Conservation (phyloP, 1,140 invertebrate species). For the Papilio aristodemus region DNA sequence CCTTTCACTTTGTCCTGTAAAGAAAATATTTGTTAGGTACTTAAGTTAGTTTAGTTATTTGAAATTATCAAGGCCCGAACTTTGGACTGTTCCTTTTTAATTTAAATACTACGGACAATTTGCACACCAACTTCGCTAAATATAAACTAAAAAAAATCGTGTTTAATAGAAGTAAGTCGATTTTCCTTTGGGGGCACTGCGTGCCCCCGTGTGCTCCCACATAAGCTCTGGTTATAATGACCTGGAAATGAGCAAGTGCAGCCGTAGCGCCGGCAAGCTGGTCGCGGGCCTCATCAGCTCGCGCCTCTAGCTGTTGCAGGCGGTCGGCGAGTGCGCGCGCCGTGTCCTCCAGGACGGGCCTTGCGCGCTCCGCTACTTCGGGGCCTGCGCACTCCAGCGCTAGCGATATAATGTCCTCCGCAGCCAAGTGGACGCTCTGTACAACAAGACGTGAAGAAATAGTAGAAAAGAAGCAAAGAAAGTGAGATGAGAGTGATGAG, state of each 20-base stretch:
- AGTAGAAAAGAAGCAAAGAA: background rate
- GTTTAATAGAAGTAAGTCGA: too few relatives aligned
- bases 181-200: too few relatives aligned
- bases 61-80: too few relatives aligned
- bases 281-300: constrained; percentile 89
- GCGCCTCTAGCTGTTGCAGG: constrained; percentile 87
- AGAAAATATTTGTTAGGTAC: too few relatives aligned
- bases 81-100: too few relatives aligned
- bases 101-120: too few relatives aligned
- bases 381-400: constrained; percentile 81
- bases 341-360: constrained; percentile 86
- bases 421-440: constrained; percentile 79
- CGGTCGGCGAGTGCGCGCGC: constrained; percentile 89
- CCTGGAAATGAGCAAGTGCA: constrained; percentile 91
- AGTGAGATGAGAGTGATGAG: background rate
- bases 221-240: constrained; percentile 42
- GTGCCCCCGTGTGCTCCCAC: too few relatives aligned
- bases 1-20: constrained; percentile 88
- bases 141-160: too few relatives aligned
- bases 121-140: too few relatives aligned
- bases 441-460: background rate
- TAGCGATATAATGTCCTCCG: constrained; percentile 86
- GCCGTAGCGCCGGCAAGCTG: constrained; percentile 93
- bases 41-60: too few relatives aligned
- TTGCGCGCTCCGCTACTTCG: constrained; percentile 85